Evolutionary conservation across 1,140 invertebrate species (phyloP).

Genomic region (Riptortus pedestris): DNA sequence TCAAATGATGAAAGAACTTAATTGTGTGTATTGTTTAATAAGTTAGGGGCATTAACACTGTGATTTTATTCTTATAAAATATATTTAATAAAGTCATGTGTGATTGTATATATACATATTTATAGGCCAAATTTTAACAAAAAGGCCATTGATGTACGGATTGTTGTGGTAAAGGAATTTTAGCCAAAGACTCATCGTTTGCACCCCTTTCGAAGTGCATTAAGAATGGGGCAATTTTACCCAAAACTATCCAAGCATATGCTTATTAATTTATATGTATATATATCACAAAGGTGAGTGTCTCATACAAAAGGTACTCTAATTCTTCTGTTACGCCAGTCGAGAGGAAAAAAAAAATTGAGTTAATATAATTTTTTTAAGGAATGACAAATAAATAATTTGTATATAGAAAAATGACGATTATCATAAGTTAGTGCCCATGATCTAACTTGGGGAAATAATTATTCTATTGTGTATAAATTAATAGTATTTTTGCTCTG

Average conservation of each 20-base stretch:
- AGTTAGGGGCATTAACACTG: constrained; percentile 28
- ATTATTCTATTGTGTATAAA: constrained; percentile 22
- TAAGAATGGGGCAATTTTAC: too few relatives aligned
- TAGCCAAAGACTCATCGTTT: constrained; percentile 5
- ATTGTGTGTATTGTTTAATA: constrained; percentile 9
- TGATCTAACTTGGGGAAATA: constrained; percentile 23
- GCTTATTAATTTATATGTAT: constrained; percentile 9
- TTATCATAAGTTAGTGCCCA: constrained; percentile 22
- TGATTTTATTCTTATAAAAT: constrained; percentile 26
- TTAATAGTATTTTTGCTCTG: constrained; percentile 1
- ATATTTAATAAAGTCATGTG: constrained; percentile 18
- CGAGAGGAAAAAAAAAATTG: constrained; percentile 5
- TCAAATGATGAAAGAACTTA: constrained; percentile 15
- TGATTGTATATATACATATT: constrained; percentile 19
- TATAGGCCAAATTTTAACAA: neutral
- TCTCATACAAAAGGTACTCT: neutral
- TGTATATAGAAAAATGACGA: neutral
- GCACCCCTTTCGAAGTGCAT: neutral
- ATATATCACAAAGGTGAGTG: constrained; percentile 6
- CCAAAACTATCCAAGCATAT: neutral
- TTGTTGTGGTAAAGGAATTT: neutral
- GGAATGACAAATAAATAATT: constrained; percentile 17
- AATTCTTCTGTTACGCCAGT: neutral
- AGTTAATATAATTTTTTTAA: constrained; percentile 15
- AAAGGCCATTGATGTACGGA: neutral